Conservation (phyloP, 2,797 vertebrate genomes). For the Chromobotia macracanthus region DNA sequence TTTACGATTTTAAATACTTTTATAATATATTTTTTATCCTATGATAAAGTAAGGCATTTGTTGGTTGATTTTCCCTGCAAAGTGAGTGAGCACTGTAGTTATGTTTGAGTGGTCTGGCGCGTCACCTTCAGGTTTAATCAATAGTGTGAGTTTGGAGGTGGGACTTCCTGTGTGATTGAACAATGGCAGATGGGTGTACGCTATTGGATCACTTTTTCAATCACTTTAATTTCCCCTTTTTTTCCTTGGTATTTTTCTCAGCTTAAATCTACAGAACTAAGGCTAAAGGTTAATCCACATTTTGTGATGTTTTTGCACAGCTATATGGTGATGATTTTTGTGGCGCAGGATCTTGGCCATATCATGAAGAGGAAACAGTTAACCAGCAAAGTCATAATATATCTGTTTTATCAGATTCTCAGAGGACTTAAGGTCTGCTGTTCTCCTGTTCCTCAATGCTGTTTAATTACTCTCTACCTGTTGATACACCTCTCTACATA, state of each 20-base stretch:
- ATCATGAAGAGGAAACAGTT: constrained; percentile 80
- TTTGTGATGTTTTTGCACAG: constrained; percentile 58
- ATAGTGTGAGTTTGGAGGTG: neutral
- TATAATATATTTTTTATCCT: too few species aligned
- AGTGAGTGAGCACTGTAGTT: too few species aligned
- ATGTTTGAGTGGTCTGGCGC: too few species aligned
- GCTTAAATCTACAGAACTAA: neutral
- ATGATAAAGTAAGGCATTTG: too few species aligned
- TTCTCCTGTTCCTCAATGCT: neutral
- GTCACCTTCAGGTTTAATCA: neutral
- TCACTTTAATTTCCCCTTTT: neutral
- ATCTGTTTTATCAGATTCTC: constrained; percentile 83
- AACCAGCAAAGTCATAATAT: constrained; percentile 72
- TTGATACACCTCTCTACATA: too few species aligned
- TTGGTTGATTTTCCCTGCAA: too few species aligned
- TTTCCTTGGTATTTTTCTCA: neutral
- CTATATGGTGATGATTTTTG: constrained; percentile 84
- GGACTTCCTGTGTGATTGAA: neutral
- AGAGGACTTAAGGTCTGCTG: constrained; percentile 78
- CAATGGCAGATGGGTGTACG: neutral
- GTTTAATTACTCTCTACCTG: constrained; percentile 5
- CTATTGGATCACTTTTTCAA: neutral
- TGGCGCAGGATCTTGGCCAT: constrained; percentile 79
- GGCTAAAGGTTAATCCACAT: neutral
- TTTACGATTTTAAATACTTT: too few species aligned